phyloP scores from a whole-genome alignment of 2,888 invertebrate species.

The Eugnorisma glareosa region DNA sequence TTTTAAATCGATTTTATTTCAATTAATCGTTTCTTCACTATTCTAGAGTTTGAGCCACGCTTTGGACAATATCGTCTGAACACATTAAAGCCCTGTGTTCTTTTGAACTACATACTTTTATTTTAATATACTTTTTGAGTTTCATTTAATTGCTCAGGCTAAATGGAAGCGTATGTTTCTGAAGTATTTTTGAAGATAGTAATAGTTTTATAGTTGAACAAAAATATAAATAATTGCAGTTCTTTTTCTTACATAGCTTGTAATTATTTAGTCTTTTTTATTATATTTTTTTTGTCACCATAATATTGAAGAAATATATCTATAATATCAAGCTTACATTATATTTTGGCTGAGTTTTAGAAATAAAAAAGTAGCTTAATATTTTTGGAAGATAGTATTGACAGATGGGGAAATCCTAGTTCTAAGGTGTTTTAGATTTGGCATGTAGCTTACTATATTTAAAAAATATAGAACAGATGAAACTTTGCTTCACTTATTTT shows the following conservation, averaged over 20 bases:
- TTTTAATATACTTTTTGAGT: slow-evolving; percentile 26
- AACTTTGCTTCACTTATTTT: not conserved
- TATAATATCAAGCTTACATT: slow-evolving; percentile 3
- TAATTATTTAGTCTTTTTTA: not conserved
- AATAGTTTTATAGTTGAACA: not conserved
- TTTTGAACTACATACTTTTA: slow-evolving; percentile 54
- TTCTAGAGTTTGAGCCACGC: slow-evolving; percentile 77
- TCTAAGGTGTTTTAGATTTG: slow-evolving; percentile 19
- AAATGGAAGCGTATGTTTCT: slow-evolving; percentile 42
- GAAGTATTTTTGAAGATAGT: slow-evolving; percentile 18
- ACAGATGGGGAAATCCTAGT: slow-evolving; percentile 3
- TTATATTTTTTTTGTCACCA: not conserved
- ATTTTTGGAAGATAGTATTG: slow-evolving; percentile 30
- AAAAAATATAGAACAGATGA: not conserved
- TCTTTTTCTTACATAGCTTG: not conserved
- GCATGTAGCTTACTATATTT: slow-evolving; percentile 36
- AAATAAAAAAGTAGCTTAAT: not conserved
- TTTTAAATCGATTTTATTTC: slow-evolving; percentile 64
- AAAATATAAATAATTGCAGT: not conserved
- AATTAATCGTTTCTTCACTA: slow-evolving; percentile 64
- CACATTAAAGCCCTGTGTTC: slow-evolving; percentile 82
- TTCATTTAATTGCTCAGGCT: slow-evolving; percentile 30
- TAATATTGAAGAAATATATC: not conserved
- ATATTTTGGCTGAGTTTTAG: slow-evolving; percentile 23
- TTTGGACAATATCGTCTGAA: slow-evolving; percentile 78